Conservation (phyloP, 1,140 invertebrate species). For the Zophobas atratus region DNA sequence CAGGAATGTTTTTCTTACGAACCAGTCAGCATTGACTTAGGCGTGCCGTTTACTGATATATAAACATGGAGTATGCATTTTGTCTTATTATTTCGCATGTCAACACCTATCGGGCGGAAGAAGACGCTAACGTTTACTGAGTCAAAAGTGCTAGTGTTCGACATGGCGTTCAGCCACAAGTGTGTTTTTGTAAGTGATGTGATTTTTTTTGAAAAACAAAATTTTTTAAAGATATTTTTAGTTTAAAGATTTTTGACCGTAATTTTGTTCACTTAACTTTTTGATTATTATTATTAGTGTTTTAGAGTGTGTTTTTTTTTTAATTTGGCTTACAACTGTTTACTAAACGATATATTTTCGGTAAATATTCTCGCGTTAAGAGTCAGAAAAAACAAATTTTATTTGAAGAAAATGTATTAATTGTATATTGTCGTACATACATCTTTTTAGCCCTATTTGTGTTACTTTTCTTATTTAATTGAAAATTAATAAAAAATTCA, state of each 20-base stretch:
- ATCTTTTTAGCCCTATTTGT: too few relatives aligned
- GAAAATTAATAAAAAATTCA: slow-evolving; percentile 31
- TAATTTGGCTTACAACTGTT: too few relatives aligned
- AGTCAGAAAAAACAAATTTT: too few relatives aligned
- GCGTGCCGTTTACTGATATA: slow-evolving; percentile 47
- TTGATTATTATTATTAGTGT: too few relatives aligned
- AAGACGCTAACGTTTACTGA: slow-evolving; percentile 28
- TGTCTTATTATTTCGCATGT: slow-evolving; percentile 43
- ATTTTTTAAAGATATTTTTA: not conserved
- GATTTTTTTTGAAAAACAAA: not conserved
- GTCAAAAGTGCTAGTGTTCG: slow-evolving; percentile 18
- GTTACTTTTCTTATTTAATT: too few relatives aligned
- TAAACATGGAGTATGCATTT: slow-evolving; percentile 45
- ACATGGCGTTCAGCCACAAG: slow-evolving; percentile 14
- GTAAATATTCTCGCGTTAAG: too few relatives aligned
- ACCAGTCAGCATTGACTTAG: slow-evolving; percentile 50
- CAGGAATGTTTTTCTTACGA: slow-evolving; percentile 50
- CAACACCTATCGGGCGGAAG: slow-evolving; percentile 33
- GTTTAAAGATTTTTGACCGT: slow-evolving; percentile 9
- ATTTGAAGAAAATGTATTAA: too few relatives aligned
- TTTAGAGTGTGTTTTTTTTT: too few relatives aligned
- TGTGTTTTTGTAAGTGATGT: slow-evolving; percentile 23
- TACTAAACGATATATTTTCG: too few relatives aligned
- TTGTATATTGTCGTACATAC: too few relatives aligned
- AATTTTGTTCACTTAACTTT: slow-evolving; percentile 10